Evolutionary conservation across 1,140 invertebrate species (phyloP).

Genomic region (Macrosteles quadrilineatus): DNA sequence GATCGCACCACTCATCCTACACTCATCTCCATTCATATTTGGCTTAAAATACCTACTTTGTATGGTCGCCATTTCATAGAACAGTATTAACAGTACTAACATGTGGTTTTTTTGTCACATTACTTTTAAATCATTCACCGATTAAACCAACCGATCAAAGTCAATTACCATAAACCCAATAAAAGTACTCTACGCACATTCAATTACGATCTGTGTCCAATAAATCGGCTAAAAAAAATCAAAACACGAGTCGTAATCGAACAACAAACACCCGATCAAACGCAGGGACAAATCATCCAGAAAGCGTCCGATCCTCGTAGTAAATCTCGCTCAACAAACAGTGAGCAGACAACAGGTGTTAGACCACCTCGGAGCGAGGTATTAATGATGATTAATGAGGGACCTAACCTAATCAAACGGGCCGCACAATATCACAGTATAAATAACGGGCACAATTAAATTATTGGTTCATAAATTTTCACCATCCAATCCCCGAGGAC

Average conservation of each 20-base stretch:
- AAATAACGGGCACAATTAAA: constrained; percentile 23
- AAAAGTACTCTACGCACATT: too few species aligned
- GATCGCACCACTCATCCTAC: too few species aligned
- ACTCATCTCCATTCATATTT: too few species aligned
- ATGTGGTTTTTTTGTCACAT: too few species aligned
- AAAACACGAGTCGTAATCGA: not conserved
- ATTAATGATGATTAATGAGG: constrained; percentile 20
- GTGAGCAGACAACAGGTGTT: not conserved
- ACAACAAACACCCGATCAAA: constrained; percentile 3
- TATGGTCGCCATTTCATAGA: too few species aligned
- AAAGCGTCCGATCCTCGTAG: not conserved
- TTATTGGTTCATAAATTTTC: constrained; percentile 25
- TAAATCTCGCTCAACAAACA: constrained; percentile 12
- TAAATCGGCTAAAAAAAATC: too few species aligned
- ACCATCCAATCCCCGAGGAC: constrained; percentile 10
- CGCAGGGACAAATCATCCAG: not conserved
- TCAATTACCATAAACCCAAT: too few species aligned
- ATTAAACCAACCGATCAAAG: too few species aligned
- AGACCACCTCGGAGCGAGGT: constrained; percentile 15
- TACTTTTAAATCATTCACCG: too few species aligned
- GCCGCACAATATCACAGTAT: constrained; percentile 13
- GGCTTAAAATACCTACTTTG: too few species aligned
- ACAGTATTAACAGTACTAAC: too few species aligned
- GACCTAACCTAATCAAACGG: constrained; percentile 20
- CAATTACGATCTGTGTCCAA: too few species aligned